phyloP scores from a whole-genome alignment of 2,888 invertebrate genomes.

The Eutolmus rufibarbis region DNA sequence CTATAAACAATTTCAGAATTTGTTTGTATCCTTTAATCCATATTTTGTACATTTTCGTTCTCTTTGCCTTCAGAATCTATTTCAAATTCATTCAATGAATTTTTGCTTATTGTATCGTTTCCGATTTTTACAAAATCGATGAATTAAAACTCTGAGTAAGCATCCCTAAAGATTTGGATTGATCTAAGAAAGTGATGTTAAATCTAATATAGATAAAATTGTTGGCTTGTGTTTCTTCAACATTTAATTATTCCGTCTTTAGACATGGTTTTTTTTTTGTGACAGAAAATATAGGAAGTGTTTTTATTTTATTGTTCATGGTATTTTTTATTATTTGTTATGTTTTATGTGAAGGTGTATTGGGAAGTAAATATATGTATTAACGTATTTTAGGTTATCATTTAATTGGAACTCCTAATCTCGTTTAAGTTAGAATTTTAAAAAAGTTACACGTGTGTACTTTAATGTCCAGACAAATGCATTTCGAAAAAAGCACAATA shows the following conservation, averaged over 20 bases:
- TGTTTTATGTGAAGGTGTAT: neutral
- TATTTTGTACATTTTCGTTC: too few species aligned
- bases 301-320: too few species aligned
- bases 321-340: neutral
- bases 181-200: neutral
- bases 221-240: neutral
- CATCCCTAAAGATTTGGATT: neutral
- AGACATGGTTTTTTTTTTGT: neutral
- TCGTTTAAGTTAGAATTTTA: neutral
- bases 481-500: neutral
- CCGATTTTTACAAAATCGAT: neutral
- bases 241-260: neutral
- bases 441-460: neutral
- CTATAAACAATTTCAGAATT: too few species aligned
- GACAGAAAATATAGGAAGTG: neutral
- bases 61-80: too few species aligned
- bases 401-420: neutral
- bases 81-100: too few species aligned
- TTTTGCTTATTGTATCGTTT: too few species aligned
- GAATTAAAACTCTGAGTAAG: neutral
- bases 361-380: neutral
- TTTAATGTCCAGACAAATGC: constrained; percentile 5
- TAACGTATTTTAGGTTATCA: neutral
- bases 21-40: too few species aligned
- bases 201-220: neutral